Evolutionary conservation across 2,888 invertebrate species (phyloP).

Genomic region (Cheilosia pagana): DNA sequence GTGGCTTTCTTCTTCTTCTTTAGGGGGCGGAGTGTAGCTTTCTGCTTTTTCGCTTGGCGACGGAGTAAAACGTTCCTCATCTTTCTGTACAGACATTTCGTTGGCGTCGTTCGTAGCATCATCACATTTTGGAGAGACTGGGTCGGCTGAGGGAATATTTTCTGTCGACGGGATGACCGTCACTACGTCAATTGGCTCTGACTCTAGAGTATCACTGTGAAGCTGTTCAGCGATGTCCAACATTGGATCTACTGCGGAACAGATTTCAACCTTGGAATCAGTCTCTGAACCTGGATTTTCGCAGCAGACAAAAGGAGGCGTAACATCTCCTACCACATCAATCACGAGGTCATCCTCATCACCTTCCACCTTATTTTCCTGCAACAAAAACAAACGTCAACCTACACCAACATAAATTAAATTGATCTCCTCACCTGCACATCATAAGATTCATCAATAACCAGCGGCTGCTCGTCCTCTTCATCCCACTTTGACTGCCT

Average conservation of each 20-base stretch:
- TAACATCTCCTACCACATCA: slow-evolving; percentile 26
- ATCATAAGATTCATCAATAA: slow-evolving; percentile 56
- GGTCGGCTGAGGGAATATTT: not conserved
- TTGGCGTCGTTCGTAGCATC: not conserved
- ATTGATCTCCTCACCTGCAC: not conserved
- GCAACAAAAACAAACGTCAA: not conserved
- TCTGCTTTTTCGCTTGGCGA: too few relatives aligned
- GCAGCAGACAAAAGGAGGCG: not conserved
- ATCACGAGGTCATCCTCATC: slow-evolving; percentile 11
- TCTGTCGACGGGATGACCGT: not conserved
- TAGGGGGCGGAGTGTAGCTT: too few relatives aligned
- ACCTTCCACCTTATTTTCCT: slow-evolving; percentile 1
- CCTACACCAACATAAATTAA: not conserved
- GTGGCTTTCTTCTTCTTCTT: too few relatives aligned
- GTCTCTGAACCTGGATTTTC: too few relatives aligned
- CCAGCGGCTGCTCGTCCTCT: slow-evolving; percentile 46
- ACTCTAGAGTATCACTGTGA: not conserved
- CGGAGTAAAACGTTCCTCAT: too few relatives aligned
- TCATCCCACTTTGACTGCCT: slow-evolving; percentile 45
- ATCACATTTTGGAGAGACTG: not conserved
- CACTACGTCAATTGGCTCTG: not conserved
- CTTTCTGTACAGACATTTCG: not conserved
- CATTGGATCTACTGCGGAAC: not conserved
- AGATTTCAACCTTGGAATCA: not conserved
- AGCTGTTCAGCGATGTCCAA: not conserved